Base-by-base conservation (phyloP, 2,797 vertebrate species). In the Enteromius mattozi region DNA sequence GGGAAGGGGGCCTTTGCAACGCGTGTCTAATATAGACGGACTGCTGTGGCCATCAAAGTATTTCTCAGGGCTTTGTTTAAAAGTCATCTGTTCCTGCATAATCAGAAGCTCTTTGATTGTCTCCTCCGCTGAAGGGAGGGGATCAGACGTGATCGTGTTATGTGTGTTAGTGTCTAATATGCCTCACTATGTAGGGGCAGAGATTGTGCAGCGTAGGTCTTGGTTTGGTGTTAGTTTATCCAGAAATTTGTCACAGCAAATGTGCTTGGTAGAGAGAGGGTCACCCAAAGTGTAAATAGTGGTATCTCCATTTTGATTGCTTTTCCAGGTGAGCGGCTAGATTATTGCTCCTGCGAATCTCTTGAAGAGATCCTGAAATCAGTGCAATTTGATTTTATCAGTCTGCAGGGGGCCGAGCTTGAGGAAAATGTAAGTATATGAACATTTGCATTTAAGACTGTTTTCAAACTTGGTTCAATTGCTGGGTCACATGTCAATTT, bases 301-400 rank as follows among this genome's bases (percentile, higher is more conserved):
- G 91, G 93, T 92, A 93, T 92, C 90, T 91, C 85, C 59, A 37
- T 86, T 93, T 91, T 93, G 92, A 94, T 94, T 94, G 91, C 92
- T 89, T 93, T 90, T 88, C 90, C 75, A 90, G 95, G 95, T 94
- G 94, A 95, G 91, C 91, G 88, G 91, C 94, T 96, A 93, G 94
- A 95, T 91, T 93, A 94, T 86, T 91, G 91, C 89, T 93, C 94
- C 90, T 96, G 95, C 83, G 95, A 96, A 91, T 92, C 94, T 90
- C 93, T 95, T 86, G 95, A 96, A 94, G 93, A 92, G 91, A 89
- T 95, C 90, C 92, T 96, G 90, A 95, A 95, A 94, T 94, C 91
- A 86, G 90, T 95, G 88, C 92, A 91, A 90, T 96, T 95, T 94
- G 94, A 95, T 92, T 94, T 93, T 90, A 95, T 95, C 92, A 94